phyloP scores from a whole-genome alignment of 2,113 vertebrate species.

The Salvelinus namaycush region DNA sequence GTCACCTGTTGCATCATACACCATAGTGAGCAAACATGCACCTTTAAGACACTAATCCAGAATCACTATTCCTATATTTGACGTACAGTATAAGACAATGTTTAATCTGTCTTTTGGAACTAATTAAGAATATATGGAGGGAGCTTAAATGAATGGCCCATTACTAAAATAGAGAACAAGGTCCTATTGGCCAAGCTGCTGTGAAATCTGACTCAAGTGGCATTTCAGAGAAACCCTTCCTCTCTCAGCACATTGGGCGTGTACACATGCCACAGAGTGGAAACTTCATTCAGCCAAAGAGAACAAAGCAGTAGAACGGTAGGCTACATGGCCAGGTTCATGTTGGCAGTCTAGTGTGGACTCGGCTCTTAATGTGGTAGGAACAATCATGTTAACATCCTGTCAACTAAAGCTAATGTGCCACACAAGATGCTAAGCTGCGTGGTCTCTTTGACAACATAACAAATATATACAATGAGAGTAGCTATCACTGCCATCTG shows the following conservation, averaged over 20 bases:
- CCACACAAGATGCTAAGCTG: conserved; percentile 23
- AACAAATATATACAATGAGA: neutral
- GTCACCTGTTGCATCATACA: conserved; percentile 79
- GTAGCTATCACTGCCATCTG: neutral
- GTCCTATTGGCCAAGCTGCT: neutral
- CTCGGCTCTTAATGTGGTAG: conserved; percentile 17
- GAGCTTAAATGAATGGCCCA: neutral
- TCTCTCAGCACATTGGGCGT: conserved; percentile 17
- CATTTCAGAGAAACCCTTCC: conserved; percentile 10
- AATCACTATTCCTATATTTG: neutral
- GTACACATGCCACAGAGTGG: conserved; percentile 14
- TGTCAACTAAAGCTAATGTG: conserved; percentile 37
- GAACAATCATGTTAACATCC: conserved; percentile 42
- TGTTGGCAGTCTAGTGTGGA: neutral
- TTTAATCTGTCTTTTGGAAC: neutral
- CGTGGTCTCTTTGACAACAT: neutral
- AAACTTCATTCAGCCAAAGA: conserved; percentile 26
- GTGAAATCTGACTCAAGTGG: neutral
- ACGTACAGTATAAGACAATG: neutral
- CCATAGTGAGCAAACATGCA: conserved; percentile 52
- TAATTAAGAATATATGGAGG: neutral
- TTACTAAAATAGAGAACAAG: neutral
- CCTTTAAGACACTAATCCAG: neutral
- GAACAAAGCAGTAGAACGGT: conserved; percentile 38
- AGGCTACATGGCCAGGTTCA: neutral